Base-by-base conservation (phyloP, 2,888 invertebrate species). In the Nebria salina region DNA sequence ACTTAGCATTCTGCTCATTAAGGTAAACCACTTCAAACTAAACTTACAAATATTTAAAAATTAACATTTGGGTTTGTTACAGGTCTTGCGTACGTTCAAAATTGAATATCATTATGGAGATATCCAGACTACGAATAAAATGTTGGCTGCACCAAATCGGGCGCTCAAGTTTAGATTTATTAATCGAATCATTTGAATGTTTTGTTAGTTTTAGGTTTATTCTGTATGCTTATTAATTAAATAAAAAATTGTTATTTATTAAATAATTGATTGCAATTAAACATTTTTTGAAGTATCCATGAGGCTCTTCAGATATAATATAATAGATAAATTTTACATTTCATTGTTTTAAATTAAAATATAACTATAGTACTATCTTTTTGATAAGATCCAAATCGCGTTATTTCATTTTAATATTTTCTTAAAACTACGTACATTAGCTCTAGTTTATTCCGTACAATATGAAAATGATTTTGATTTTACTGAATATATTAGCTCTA, bases 91-190 rank as follows among this genome's bases (percentile, higher is more conserved):
- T 83, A 92, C 91, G 85, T 94, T 91, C 86, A 91, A 90, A 85
- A 87, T 94, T 73, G 93, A 93, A 85, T 94, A 93, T 85, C 92
- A 93, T 85, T 93, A 94, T 86, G 93, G 92, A 13, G 93, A 93
- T 82, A 91, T 94, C 73, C 87, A 88, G 80, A 91, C 92, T 77
- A 91, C 90, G 72, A 90, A 90, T 84, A 89, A 89, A 84, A 91
- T 93, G 85, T 89, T 93, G 83, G 90, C 92, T 25, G 90, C 90
- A 82, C 93, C 93, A 3, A 91, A 91, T 84, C 92, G 90, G 85
- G 90, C 92, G 8, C 88, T 94, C 82, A 92, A 92, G 86, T 91
- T 93, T 86, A 91, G 93, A 86, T 93, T 94, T 87, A 89, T 92
- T 83, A 92, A 93, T 85, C 90, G 92, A 86, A 43, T 75, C 9